Evolutionary conservation across 2,113 vertebrate species (phyloP).

Genomic region (Sprattus sprattus): DNA sequence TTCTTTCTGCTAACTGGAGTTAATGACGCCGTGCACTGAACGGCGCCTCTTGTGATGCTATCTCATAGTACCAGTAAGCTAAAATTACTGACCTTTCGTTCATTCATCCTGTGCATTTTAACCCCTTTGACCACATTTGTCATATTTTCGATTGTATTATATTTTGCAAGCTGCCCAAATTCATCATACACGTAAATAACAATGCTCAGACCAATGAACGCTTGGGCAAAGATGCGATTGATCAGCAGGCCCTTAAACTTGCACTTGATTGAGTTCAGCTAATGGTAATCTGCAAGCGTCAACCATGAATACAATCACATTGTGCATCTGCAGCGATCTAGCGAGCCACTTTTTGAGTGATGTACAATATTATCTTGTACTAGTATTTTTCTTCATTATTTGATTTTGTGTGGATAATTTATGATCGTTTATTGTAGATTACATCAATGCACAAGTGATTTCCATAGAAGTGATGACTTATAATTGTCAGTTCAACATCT

Average conservation of each 20-base stretch:
- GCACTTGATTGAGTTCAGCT: neutral
- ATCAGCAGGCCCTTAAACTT: neutral
- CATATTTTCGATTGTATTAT: neutral
- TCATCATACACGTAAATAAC: neutral
- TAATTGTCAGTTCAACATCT: no score
- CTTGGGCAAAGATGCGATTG: neutral
- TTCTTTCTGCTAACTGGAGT: slow-evolving; percentile 5
- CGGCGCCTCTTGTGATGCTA: slow-evolving; percentile 38
- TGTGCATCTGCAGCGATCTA: neutral
- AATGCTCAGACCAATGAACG: neutral
- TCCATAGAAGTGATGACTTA: no score
- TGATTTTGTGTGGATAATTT: neutral
- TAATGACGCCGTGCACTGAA: slow-evolving; percentile 29
- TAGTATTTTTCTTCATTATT: neutral
- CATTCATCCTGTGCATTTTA: neutral
- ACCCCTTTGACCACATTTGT: neutral
- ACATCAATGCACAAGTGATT: no score
- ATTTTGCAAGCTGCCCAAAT: neutral
- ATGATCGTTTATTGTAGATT: no score
- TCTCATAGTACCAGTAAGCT: slow-evolving; percentile 1
- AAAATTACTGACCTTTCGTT: neutral
- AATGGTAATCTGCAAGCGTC: neutral
- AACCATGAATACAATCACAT: neutral
- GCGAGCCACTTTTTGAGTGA: neutral
- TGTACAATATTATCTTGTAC: neutral